Percentiles rank a stretch among this genome's conserved stretches.
Conservation (phyloP, 1,140 invertebrate species). For the Drosophila pseudoananassae region DNA sequence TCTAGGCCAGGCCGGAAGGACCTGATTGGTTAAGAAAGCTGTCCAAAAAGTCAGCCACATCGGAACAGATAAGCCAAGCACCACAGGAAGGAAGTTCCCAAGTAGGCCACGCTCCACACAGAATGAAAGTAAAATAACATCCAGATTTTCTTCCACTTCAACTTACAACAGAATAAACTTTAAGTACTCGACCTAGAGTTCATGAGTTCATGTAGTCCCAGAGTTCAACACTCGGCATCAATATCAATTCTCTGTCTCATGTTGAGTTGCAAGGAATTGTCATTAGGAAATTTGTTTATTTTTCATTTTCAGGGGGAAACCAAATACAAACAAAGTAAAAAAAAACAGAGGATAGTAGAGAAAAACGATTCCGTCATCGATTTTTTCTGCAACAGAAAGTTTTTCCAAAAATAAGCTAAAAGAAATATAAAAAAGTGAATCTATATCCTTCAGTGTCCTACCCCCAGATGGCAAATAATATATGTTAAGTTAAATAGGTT, state of each 20-base stretch:
- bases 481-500: too few species aligned
- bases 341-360: slow-evolving; percentile 20
- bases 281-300: slow-evolving; percentile 79
- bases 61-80: slow-evolving; percentile 36
- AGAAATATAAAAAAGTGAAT: too few species aligned
- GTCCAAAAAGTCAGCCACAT: slow-evolving; percentile 46
- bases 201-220: slow-evolving; percentile 20
- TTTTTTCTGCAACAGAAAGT: slow-evolving; percentile 47
- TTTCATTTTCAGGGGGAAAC: slow-evolving; percentile 66
- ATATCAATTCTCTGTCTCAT: slow-evolving; percentile 66
- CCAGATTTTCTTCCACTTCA: slow-evolving; percentile 19
- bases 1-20: slow-evolving; percentile 38
- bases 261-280: slow-evolving; percentile 44
- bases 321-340: slow-evolving; percentile 48
- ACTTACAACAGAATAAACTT: slow-evolving; percentile 16
- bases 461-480: too few species aligned
- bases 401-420: background rate
- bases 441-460: too few species aligned
- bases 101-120: slow-evolving; percentile 21
- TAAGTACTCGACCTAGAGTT: slow-evolving; percentile 23
- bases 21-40: slow-evolving; percentile 53
- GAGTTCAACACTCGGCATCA: slow-evolving; percentile 55
- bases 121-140: slow-evolving; percentile 24
- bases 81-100: slow-evolving; percentile 28
- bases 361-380: slow-evolving; percentile 54